Evolutionary conservation across 2,113 vertebrate genomes (phyloP).

Genomic region (Thamnaconus septentrionalis): DNA sequence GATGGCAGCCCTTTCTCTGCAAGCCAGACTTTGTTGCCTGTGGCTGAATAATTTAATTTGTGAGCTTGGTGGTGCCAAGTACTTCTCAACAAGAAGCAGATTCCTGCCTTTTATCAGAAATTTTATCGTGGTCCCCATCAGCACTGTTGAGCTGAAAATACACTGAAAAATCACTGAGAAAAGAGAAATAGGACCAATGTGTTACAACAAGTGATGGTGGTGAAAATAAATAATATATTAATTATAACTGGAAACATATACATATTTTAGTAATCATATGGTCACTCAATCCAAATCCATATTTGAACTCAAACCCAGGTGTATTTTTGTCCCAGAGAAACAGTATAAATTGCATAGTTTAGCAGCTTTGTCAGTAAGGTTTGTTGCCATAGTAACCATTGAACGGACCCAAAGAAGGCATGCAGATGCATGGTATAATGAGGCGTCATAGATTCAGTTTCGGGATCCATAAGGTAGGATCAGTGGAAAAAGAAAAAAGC

Average conservation of each 20-base stretch:
- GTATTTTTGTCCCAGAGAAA: neutral
- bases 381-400: slow-evolving; percentile 34
- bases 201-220: no score
- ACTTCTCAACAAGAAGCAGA: slow-evolving; percentile 32
- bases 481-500: slow-evolving; percentile 5
- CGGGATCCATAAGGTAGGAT: slow-evolving; percentile 7
- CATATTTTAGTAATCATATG: no score
- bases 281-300: no score
- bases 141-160: neutral
- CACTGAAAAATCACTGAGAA: neutral
- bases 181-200: neutral
- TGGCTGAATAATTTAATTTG: slow-evolving; percentile 20
- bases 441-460: slow-evolving; percentile 11
- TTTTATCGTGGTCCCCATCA: neutral
- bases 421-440: slow-evolving; percentile 11
- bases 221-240: no score
- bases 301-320: no score
- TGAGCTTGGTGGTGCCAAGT: slow-evolving; percentile 19
- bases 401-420: slow-evolving; percentile 2
- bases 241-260: no score
- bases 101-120: slow-evolving; percentile 5
- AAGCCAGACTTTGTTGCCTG: slow-evolving; percentile 31
- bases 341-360: slow-evolving; percentile 11
- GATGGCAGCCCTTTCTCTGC: slow-evolving; percentile 8
- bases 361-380: slow-evolving; percentile 16